phyloP scores from a whole-genome alignment of 2,888 invertebrate genomes.

The Cataglyphis albicans region DNA sequence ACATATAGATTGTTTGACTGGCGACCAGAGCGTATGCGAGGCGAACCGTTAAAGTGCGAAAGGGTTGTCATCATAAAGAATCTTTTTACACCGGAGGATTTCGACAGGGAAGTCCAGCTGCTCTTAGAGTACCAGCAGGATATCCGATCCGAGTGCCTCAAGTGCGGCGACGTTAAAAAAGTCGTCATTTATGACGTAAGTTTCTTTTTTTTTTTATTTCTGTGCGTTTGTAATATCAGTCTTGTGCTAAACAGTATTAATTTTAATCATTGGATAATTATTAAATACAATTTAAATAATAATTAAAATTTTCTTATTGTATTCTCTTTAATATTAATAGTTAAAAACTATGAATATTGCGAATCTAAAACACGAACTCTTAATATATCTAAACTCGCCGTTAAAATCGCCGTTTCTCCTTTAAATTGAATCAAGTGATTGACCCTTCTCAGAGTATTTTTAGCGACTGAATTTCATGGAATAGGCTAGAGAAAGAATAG shows the following conservation, averaged over 20 bases:
- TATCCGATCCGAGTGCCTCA: slow-evolving; percentile 94
- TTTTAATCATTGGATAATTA: not conserved
- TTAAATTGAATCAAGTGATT: not conserved
- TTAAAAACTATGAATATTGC: not conserved
- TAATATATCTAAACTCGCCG: not conserved
- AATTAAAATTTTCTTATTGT: not conserved
- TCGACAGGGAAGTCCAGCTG: slow-evolving; percentile 95
- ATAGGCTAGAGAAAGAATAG: not conserved
- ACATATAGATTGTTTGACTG: slow-evolving; percentile 94
- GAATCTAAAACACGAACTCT: not conserved
- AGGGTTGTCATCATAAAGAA: slow-evolving; percentile 97
- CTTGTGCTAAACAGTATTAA: not conserved
- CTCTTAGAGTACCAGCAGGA: slow-evolving; percentile 97
- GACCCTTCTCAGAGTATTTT: slow-evolving; percentile 36
- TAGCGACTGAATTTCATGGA: slow-evolving; percentile 16
- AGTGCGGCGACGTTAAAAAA: slow-evolving; percentile 97
- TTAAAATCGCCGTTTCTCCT: not conserved
- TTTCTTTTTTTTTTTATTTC: slow-evolving; percentile 67
- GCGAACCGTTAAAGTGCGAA: slow-evolving; percentile 95
- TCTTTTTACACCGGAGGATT: slow-evolving; percentile 95
- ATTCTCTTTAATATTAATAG: not conserved
- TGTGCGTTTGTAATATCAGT: not conserved
- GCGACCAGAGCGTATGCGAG: slow-evolving; percentile 96
- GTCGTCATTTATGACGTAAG: slow-evolving; percentile 96
- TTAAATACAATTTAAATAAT: slow-evolving; percentile 3